These are phyloP conservation scores for Sturnus vulgaris DNA, from an alignment of 2,113 vertebrate species.

Conservation along the genomic window DNA sequence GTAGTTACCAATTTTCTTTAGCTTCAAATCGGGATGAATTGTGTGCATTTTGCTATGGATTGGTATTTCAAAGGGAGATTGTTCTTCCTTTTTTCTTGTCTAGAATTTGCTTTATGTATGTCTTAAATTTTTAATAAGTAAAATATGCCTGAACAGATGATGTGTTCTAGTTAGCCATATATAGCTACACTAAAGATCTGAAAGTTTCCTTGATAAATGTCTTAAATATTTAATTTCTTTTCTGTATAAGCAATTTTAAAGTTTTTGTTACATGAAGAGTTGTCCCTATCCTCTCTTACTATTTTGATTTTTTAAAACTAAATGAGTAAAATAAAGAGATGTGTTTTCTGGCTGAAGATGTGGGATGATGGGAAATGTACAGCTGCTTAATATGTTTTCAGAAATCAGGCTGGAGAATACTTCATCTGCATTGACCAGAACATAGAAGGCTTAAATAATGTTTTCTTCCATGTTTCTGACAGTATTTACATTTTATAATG, in stretches of 20 bases:
- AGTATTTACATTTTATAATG: background rate
- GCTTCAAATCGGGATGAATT: conserved; percentile 38
- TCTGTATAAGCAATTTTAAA: background rate
- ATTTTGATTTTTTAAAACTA: background rate
- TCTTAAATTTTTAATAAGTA: conserved; percentile 26
- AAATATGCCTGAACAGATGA: conserved; percentile 25
- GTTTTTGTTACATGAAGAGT: background rate
- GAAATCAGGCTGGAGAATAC: background rate
- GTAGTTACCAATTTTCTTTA: conserved; percentile 17
- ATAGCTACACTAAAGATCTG: conserved; percentile 25
- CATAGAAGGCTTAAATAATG: too few species aligned
- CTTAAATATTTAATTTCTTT: conserved; percentile 44
- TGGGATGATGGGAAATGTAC: background rate
- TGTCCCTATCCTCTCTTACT: background rate
- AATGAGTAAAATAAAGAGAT: background rate
- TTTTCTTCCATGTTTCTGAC: too few species aligned
- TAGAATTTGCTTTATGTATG: conserved; percentile 3
- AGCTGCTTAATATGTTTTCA: conserved; percentile 17
- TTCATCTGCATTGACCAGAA: too few species aligned
- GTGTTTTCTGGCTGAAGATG: background rate
- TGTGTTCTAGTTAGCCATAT: conserved; percentile 18
- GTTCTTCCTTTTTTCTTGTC: background rate
- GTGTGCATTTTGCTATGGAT: background rate
- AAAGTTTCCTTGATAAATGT: conserved; percentile 12
- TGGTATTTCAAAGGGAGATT: background rate